phyloP scores from a whole-genome alignment of 2,888 invertebrate species.

The Aphidius colemani region DNA sequence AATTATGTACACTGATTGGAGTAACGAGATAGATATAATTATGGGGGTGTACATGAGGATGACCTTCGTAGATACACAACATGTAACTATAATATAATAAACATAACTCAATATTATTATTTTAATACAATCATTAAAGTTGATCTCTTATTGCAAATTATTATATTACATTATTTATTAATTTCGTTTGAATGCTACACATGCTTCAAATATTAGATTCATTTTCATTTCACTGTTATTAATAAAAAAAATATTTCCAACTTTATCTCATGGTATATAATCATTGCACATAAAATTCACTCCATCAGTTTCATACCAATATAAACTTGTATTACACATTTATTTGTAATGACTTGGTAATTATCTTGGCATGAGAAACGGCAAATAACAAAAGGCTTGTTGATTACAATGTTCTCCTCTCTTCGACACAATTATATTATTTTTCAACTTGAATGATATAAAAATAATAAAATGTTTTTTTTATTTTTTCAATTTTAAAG shows the following conservation, averaged over 20 bases:
- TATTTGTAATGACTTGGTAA: constrained; percentile 25
- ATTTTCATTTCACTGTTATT: constrained; percentile 39
- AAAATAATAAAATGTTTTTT: too few species aligned
- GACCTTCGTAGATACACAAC: constrained; percentile 24
- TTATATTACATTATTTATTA: constrained; percentile 1
- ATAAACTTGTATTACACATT: constrained; percentile 17
- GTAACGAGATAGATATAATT: constrained; percentile 19
- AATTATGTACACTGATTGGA: neutral
- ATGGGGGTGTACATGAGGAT: constrained; percentile 18
- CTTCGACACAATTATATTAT: neutral
- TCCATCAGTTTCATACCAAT: neutral
- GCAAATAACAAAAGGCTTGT: neutral
- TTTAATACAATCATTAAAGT: constrained; percentile 11
- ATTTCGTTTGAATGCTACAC: too few species aligned
- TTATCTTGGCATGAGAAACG: constrained; percentile 14
- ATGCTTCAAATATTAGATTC: constrained; percentile 26
- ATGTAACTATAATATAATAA: neutral
- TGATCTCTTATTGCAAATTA: constrained; percentile 8
- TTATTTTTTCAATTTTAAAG: too few species aligned
- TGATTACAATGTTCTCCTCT: neutral
- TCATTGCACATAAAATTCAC: constrained; percentile 44
- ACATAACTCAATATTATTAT: constrained; percentile 14
- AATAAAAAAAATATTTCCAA: constrained; percentile 37
- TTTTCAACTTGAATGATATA: too few species aligned
- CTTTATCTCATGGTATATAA: constrained; percentile 40